phyloP scores from a whole-genome alignment of 2,113 vertebrate genomes.

The Aix galericulata region DNA sequence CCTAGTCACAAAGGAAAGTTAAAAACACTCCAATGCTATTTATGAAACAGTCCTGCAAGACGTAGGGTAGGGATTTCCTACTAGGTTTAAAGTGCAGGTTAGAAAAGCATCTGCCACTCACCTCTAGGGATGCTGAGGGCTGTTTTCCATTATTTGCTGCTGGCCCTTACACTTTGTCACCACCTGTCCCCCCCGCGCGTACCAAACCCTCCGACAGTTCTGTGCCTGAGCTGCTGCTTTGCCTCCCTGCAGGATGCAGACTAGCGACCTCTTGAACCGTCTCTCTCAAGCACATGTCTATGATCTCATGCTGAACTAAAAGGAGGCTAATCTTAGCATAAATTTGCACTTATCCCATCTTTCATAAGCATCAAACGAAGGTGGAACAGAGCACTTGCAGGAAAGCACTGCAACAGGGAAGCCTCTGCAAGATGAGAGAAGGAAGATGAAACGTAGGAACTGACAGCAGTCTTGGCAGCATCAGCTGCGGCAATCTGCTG shows the following conservation, averaged over 20 bases:
- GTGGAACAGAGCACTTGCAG: constrained; percentile 11
- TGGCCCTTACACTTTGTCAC: not conserved
- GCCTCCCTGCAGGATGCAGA: not conserved
- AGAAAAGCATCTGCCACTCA: not conserved
- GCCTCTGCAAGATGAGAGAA: not conserved
- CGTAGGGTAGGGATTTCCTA: not conserved
- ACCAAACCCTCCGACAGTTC: not conserved
- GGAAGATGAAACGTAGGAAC: constrained; percentile 40
- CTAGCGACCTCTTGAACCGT: constrained; percentile 32
- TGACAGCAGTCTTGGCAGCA: constrained; percentile 50
- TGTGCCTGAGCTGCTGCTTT: accelerated
- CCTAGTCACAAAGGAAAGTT: not conserved
- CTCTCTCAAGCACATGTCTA: constrained; percentile 30
- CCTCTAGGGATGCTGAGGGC: not conserved
- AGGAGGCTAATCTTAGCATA: constrained; percentile 71
- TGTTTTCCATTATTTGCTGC: not conserved
- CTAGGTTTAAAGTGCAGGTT: not conserved
- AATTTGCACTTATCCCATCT: constrained; percentile 70
- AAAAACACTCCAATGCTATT: not conserved
- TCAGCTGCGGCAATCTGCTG: not conserved
- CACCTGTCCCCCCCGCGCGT: accelerated
- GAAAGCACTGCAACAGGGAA: constrained; percentile 28
- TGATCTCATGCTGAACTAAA: constrained; percentile 58
- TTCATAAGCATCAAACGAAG: constrained; percentile 67
- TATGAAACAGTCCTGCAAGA: not conserved